These are phyloP conservation scores for Chloroceryle amazona DNA, from an alignment of 2,797 vertebrate genomes.

Conservation along the genomic window DNA sequence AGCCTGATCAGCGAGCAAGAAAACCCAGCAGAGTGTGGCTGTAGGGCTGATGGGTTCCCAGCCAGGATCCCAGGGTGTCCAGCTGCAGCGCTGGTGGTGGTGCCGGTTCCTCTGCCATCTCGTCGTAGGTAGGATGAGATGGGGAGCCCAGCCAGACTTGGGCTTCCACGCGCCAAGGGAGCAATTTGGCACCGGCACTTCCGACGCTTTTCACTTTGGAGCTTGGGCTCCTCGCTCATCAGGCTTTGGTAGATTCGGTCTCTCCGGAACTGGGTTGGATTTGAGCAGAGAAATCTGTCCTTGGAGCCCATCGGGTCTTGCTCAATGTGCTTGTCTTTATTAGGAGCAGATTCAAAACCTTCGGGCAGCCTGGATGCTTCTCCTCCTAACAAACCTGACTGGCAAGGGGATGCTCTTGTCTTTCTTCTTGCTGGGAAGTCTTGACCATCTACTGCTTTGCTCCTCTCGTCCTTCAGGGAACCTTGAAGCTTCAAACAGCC, in stretches of 20 bases:
- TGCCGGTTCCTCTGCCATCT: not conserved
- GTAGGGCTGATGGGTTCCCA: not conserved
- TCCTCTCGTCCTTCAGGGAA: not conserved
- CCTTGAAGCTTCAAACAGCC: not conserved
- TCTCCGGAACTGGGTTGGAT: not conserved
- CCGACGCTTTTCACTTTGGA: rapidly evolving
- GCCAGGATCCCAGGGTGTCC: not conserved
- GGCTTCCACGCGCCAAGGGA: not conserved
- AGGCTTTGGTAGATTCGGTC: not conserved
- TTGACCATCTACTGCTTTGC: not conserved
- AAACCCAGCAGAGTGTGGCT: not conserved
- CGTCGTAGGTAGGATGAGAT: not conserved
- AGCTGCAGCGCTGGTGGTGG: not conserved
- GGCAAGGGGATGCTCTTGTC: not conserved
- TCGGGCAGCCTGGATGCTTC: not conserved
- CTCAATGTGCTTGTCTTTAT: not conserved
- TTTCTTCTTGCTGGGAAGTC: not conserved
- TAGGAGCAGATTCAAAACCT: not conserved
- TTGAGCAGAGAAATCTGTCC: not conserved
- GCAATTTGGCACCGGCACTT: rapidly evolving
- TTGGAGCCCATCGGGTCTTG: not conserved
- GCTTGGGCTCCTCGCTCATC: rapidly evolving
- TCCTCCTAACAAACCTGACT: not conserved
- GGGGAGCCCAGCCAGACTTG: not conserved
- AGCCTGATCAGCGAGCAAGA: rapidly evolving